Evolutionary conservation across 2,113 vertebrate genomes (phyloP).

Genomic region (Neolamprologus sp.): DNA sequence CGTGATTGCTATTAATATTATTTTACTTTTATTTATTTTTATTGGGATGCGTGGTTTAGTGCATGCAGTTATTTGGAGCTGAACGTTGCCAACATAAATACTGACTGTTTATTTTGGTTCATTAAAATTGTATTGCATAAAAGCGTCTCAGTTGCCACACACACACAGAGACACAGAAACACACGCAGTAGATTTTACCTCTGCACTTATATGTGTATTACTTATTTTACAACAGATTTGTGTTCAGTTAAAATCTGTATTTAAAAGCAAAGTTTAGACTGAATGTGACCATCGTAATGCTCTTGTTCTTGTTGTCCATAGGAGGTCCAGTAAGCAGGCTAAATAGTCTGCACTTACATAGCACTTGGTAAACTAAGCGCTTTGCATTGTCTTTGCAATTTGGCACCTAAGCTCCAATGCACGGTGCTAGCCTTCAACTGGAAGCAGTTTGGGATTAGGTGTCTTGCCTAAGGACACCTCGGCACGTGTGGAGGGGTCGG

Average conservation of each 20-base stretch:
- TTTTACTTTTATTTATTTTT: neutral
- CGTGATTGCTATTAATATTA: neutral
- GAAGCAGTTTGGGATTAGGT: neutral
- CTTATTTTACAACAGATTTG: neutral
- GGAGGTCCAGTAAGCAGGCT: neutral
- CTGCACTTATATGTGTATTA: neutral
- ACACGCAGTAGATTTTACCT: neutral
- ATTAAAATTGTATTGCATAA: neutral
- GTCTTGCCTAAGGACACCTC: neutral
- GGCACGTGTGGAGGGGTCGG: neutral
- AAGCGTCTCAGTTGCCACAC: neutral
- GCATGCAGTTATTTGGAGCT: neutral
- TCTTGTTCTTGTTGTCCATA: neutral
- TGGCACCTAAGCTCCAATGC: neutral
- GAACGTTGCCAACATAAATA: neutral
- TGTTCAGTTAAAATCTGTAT: neutral
- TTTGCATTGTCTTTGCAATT: neutral
- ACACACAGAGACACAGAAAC: fast-evolving
- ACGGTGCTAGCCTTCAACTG: neutral
- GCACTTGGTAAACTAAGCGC: neutral
- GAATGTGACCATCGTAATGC: neutral
- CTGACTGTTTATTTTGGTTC: neutral
- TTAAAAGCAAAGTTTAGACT: neutral
- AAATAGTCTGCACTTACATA: neutral
- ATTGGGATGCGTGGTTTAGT: neutral